phyloP scores from a whole-genome alignment of 2,797 vertebrate species.

The Scolopax bukidnonensis region DNA sequence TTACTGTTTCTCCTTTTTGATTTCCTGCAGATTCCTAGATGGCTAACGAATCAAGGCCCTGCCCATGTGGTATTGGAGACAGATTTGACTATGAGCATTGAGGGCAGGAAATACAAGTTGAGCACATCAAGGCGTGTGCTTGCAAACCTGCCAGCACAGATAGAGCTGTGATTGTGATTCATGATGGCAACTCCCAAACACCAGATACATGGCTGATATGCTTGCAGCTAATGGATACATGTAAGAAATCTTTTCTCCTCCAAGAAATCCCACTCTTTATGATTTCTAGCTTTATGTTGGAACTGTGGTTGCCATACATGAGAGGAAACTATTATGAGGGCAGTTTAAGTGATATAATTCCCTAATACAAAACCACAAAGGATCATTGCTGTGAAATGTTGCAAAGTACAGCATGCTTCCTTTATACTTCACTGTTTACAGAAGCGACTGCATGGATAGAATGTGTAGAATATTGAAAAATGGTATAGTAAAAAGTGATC shows the following conservation, averaged over 20 bases:
- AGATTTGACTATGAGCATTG: constrained; percentile 81
- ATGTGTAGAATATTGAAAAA: not conserved
- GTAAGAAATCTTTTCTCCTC: constrained; percentile 58
- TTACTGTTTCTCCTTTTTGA: not conserved
- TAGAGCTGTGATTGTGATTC: constrained; percentile 86
- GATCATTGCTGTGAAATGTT: not conserved
- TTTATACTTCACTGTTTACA: not conserved
- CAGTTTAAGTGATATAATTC: not conserved
- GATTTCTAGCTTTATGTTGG: not conserved
- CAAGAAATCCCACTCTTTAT: not conserved
- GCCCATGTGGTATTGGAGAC: constrained; percentile 86
- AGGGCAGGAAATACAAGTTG: constrained; percentile 84
- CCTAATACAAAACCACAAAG: not conserved
- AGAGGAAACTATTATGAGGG: not conserved
- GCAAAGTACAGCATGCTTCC: not conserved
- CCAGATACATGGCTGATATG: constrained; percentile 88
- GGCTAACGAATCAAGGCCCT: constrained; percentile 87
- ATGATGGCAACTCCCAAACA: constrained; percentile 91
- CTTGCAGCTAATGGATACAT: constrained; percentile 84
- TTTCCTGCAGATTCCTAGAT: constrained; percentile 66
- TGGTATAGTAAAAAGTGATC: not conserved
- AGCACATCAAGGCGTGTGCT: constrained; percentile 83
- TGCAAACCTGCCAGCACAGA: constrained; percentile 75
- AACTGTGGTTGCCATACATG: not conserved
- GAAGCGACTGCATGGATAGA: not conserved